Evolutionary conservation across 2,113 vertebrate genomes (phyloP), one percentile per base, ranked within the genome.

Genomic region (Mohoua ochrocephala): DNA sequence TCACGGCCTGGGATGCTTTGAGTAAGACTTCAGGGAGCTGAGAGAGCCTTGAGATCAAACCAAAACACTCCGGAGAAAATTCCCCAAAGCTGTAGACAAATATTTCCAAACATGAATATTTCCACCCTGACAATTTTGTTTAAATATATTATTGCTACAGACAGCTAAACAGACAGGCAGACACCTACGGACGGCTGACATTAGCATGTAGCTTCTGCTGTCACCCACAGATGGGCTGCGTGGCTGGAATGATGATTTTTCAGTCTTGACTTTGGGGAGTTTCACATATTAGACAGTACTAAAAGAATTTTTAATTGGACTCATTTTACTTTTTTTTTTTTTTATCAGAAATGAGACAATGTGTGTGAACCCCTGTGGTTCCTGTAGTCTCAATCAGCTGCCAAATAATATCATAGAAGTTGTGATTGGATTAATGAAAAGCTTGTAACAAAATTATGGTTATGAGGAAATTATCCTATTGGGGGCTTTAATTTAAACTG

Each of bases 391-490:
- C 95, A 73, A 87, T 97, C 95, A 96, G 82, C 93, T 91, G 96
- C 96, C 97, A 97, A 97, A 97, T 92, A 97, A 96, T 89, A 95
- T 97, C 95, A 93, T 45, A 87, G 91, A 95, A 97, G 81, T 97
- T 97, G 86, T 95, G 90, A 97, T 87, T 97, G 95, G 94, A 97
- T 97, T 97, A 98, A 97, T 98, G 97, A 97, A 98, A 98, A 97
- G 74, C 96, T 96, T 97, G 92, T 97, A 97, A 95, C 90, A 97
- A 97, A 97, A 98, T 97, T 93, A 97, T 77, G 83, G 76, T 94
- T 93, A 79, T 73, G 87, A 97, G 91, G 76, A 96, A 98, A 97
- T 93, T 71, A 97, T 96, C 52, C 97, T 97, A 80, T 95, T 67
- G 92, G 97, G 93, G 94, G 84, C 86, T 96, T 95, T 89, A 90